Evolutionary conservation across 2,888 invertebrate species (phyloP).

Genomic region (Acleris holmiana): DNA sequence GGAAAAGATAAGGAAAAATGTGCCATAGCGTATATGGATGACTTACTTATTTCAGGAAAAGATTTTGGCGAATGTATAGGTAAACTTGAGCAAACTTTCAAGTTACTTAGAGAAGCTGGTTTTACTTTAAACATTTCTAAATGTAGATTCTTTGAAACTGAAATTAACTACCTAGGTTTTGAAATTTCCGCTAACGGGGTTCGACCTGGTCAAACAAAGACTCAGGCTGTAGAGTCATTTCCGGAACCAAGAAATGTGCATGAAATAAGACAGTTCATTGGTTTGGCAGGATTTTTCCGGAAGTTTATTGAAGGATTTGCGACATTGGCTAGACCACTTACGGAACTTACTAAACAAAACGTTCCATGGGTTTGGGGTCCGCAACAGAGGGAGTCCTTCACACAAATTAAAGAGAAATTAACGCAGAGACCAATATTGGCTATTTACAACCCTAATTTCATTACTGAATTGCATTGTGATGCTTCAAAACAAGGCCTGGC

Average conservation of each 20-base stretch:
- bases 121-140: slow-evolving; percentile 32
- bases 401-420: slow-evolving; percentile 3
- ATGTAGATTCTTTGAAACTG: slow-evolving; percentile 34
- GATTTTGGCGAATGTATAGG: not conserved
- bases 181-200: slow-evolving; percentile 30
- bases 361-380: slow-evolving; percentile 24
- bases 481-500: slow-evolving; percentile 34
- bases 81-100: slow-evolving; percentile 16
- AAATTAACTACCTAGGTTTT: slow-evolving; percentile 33
- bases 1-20: not conserved
- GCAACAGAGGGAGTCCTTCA: no score
- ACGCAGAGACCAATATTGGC: no score
- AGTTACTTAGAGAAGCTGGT: not conserved
- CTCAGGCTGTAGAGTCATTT: slow-evolving; percentile 28
- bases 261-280: slow-evolving; percentile 34
- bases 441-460: slow-evolving; percentile 42
- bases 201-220: slow-evolving; percentile 27
- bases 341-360: slow-evolving; percentile 19
- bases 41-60: not conserved
- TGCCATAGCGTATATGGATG: slow-evolving; percentile 15
- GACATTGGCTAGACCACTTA: slow-evolving; percentile 12
- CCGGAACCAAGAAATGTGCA: slow-evolving; percentile 34
- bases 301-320: slow-evolving; percentile 20
- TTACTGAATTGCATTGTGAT: slow-evolving; percentile 43
- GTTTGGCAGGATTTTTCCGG: slow-evolving; percentile 25